A percentile compares a stretch with the other conserved stretches of the same genome.
Conservation (phyloP, 2,888 invertebrate genomes). For the Nezara viridula region DNA sequence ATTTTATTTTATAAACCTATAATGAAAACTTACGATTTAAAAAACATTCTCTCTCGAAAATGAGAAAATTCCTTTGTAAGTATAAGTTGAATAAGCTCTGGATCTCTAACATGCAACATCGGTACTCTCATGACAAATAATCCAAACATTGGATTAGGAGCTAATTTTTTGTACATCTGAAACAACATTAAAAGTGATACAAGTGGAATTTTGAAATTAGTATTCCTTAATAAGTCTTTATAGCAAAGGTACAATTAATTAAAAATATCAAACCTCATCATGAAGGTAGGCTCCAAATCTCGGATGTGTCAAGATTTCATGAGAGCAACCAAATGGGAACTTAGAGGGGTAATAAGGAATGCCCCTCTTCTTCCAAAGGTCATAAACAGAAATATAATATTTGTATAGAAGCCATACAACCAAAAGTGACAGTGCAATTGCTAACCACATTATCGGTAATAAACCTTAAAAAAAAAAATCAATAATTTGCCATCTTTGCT, state of each 20-base stretch:
- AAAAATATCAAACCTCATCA: background rate
- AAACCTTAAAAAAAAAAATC: background rate
- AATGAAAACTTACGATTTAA: too few species aligned
- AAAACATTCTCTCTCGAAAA: too few species aligned
- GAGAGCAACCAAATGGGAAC: background rate
- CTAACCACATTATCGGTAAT: background rate
- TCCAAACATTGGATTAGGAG: conserved; percentile 54
- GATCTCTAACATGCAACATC: conserved; percentile 55
- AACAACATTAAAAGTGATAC: background rate
- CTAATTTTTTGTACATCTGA: conserved; percentile 51
- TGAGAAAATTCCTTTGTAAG: conserved; percentile 62
- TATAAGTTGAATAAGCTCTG: conserved; percentile 59
- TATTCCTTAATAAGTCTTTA: background rate
- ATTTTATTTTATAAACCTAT: too few species aligned
- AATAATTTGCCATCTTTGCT: background rate
- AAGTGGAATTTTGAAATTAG: background rate
- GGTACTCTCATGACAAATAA: conserved; percentile 56
- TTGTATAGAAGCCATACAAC: background rate
- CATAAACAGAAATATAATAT: conserved; percentile 15
- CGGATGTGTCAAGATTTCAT: background rate
- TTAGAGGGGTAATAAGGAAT: conserved; percentile 4
- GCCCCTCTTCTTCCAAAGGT: conserved; percentile 33
- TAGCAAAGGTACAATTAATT: background rate
- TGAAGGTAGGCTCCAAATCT: background rate
- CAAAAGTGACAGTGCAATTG: background rate